Conservation (phyloP, 2,797 vertebrate genomes). For the Melanotaenia maccullochi region DNA sequence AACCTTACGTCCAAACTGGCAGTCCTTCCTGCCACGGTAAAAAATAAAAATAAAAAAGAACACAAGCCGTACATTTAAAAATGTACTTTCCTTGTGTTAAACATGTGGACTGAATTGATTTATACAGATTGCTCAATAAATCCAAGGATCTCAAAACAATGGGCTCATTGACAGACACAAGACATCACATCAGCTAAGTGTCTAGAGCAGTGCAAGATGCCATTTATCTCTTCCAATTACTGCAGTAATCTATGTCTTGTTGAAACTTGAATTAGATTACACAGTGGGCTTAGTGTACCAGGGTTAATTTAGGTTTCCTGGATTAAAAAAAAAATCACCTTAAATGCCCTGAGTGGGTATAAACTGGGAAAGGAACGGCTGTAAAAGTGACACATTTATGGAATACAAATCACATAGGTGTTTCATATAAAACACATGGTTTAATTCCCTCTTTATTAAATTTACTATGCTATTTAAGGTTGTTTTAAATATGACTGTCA, state of each 20-base stretch:
- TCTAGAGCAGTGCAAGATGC: constrained; percentile 24
- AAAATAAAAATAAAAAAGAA: neutral
- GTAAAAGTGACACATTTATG: constrained; percentile 38
- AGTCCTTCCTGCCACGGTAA: constrained; percentile 26
- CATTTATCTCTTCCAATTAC: constrained; percentile 67
- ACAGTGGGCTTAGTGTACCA: constrained; percentile 55
- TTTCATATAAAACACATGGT: constrained; percentile 23
- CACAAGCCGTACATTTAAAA: constrained; percentile 19
- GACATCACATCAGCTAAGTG: constrained; percentile 56
- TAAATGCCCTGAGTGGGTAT: constrained; percentile 32
- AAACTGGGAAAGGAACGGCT: constrained; percentile 17
- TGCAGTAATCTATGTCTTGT: constrained; percentile 65
- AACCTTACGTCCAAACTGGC: constrained; percentile 34
- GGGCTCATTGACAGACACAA: constrained; percentile 58
- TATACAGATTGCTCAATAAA: constrained; percentile 51
- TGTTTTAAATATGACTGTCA: constrained; percentile 16
- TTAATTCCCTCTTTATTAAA: neutral
- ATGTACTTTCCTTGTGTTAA: constrained; percentile 42
- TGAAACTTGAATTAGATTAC: constrained; percentile 60
- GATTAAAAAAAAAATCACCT: constrained; percentile 56
- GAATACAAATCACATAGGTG: constrained; percentile 13
- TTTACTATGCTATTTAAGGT: constrained; percentile 1
- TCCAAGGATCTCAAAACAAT: constrained; percentile 66
- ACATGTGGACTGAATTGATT: constrained; percentile 60
- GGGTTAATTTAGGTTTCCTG: constrained; percentile 47